Conservation (phyloP, 2,888 invertebrate genomes). For the Osmoderma eremita region DNA sequence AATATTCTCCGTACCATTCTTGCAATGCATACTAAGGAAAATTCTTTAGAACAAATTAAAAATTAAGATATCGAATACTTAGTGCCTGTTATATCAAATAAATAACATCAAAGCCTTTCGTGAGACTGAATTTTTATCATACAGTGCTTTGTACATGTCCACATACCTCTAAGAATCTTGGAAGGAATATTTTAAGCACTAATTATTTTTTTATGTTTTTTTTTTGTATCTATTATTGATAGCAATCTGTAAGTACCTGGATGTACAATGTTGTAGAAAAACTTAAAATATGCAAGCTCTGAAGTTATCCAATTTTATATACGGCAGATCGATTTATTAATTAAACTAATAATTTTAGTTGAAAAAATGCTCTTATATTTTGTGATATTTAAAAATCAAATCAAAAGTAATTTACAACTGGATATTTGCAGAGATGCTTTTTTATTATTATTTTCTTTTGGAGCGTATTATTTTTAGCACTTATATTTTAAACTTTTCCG, state of each 20-base stretch:
- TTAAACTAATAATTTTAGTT: no score
- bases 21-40: background rate
- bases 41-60: background rate
- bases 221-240: background rate
- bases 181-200: background rate
- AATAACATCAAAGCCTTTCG: constrained; percentile 8
- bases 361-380: no score
- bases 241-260: constrained; percentile 25
- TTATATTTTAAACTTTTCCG: constrained; percentile 32
- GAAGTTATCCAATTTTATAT: background rate
- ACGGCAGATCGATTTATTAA: background rate
- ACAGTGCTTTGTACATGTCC: constrained; percentile 23
- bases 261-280: background rate
- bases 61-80: background rate
- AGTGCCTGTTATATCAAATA: constrained; percentile 23
- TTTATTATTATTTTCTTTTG: constrained; percentile 2
- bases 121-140: constrained; percentile 31
- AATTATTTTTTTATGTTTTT: background rate
- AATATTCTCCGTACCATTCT: background rate
- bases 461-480: constrained; percentile 15
- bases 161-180: background rate
- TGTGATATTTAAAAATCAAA: no score
- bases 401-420: background rate
- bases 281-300: background rate
- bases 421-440: background rate